Evolutionary conservation across 37 sponge, comb jelly and placozoan genomes (phyloP).

Genomic region (Agelas oroides): DNA sequence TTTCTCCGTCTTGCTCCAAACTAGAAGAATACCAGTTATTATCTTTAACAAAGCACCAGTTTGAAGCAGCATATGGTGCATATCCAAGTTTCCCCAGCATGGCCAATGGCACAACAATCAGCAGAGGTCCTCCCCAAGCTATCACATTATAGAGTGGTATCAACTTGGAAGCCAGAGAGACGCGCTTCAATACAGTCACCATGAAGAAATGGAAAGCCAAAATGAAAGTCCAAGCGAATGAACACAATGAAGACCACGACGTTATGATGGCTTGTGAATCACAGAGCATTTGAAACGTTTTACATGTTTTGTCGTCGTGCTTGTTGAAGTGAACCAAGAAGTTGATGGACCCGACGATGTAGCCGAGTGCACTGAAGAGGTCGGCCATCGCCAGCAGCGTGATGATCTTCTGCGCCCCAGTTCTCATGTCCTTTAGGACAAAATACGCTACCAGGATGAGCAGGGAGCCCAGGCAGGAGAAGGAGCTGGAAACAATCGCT

Average conservation of each 20-base stretch:
- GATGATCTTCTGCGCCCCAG: slow-evolving; percentile 54
- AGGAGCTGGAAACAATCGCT: slow-evolving; percentile 45
- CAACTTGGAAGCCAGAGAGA: slow-evolving; percentile 21
- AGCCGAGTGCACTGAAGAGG: slow-evolving; percentile 65
- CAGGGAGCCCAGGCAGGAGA: slow-evolving; percentile 63
- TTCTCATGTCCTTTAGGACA: slow-evolving; percentile 54
- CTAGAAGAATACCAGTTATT: neutral
- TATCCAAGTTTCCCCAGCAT: slow-evolving; percentile 35
- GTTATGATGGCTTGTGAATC: slow-evolving; percentile 62
- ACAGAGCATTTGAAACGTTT: slow-evolving; percentile 31
- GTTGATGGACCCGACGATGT: slow-evolving; percentile 55
- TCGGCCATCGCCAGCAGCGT: slow-evolving; percentile 64
- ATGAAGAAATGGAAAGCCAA: slow-evolving; percentile 73
- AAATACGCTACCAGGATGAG: slow-evolving; percentile 46
- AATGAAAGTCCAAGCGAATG: slow-evolving; percentile 66
- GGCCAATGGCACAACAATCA: slow-evolving; percentile 41
- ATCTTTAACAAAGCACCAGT: slow-evolving; percentile 62
- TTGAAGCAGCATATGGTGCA: slow-evolving; percentile 31
- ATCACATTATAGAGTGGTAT: slow-evolving; percentile 51
- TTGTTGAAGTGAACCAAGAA: slow-evolving; percentile 16
- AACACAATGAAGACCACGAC: slow-evolving; percentile 41
- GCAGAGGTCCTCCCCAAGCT: slow-evolving; percentile 60
- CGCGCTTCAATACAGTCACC: slow-evolving; percentile 37
- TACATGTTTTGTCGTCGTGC: neutral
- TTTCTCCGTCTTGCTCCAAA: neutral